Conservation (phyloP, 2,113 vertebrate genomes). For the Anseranas semipalmata region DNA sequence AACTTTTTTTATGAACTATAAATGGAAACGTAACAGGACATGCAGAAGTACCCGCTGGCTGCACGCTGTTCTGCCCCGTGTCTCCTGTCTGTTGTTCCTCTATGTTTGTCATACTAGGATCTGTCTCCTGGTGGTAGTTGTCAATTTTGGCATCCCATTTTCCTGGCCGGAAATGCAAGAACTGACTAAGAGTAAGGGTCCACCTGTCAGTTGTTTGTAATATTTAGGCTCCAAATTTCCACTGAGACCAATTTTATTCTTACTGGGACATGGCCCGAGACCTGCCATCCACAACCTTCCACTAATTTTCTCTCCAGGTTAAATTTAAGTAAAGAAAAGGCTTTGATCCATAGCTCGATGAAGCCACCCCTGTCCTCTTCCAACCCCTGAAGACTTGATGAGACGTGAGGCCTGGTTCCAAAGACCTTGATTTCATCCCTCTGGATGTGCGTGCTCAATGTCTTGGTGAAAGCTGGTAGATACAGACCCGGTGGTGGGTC, state of each 20-base stretch:
- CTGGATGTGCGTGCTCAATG: fast-evolving
- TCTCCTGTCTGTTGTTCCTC: not conserved
- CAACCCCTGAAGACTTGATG: not conserved
- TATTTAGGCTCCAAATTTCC: not conserved
- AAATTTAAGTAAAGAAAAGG: not conserved
- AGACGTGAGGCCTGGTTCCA: not conserved
- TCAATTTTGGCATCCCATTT: not conserved
- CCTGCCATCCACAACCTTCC: not conserved
- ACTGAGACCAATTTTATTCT: not conserved
- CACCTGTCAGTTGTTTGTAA: not conserved
- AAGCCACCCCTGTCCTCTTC: not conserved
- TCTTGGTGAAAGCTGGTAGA: not conserved
- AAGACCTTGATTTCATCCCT: not conserved
- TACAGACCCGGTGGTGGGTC: too few relatives aligned
- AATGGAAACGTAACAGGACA: not conserved
- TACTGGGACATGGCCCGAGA: fast-evolving
- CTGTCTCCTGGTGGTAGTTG: not conserved
- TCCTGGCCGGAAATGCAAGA: not conserved
- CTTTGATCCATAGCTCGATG: not conserved
- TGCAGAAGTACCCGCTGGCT: not conserved
- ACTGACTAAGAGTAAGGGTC: not conserved
- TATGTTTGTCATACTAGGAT: not conserved
- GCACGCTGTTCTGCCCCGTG: not conserved
- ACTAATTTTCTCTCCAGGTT: not conserved
- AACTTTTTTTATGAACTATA: not conserved